phyloP scores from a whole-genome alignment of 2,113 vertebrate genomes.

The Indicator maculatus region DNA sequence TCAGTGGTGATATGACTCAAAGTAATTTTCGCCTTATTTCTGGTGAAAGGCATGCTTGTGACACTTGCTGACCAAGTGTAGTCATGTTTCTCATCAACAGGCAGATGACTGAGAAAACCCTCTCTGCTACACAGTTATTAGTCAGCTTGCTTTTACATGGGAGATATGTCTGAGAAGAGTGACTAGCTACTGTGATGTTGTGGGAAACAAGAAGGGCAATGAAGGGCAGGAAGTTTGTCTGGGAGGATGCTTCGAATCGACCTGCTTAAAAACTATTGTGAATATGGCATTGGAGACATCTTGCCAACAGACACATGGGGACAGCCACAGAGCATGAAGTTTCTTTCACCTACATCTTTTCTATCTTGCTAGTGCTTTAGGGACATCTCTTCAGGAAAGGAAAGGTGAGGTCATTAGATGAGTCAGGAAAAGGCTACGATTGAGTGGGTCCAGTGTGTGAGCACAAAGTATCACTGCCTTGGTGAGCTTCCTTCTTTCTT shows the following conservation, averaged over 20 bases:
- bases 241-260: background rate
- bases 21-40: background rate
- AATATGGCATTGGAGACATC: background rate
- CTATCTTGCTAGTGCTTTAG: background rate
- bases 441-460: background rate
- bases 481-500: constrained; percentile 5
- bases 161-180: background rate
- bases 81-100: background rate
- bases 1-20: background rate
- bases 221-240: background rate
- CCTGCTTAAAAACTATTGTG: background rate
- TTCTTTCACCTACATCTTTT: background rate
- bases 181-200: accelerated
- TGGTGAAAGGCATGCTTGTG: background rate
- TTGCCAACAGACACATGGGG: background rate
- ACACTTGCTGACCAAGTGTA: background rate
- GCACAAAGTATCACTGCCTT: background rate
- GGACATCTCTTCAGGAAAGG: background rate
- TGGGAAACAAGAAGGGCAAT: background rate
- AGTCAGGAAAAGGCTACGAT: background rate
- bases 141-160: background rate
- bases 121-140: background rate
- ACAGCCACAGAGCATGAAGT: background rate
- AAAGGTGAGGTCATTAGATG: background rate
- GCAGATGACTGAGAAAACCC: background rate